Conservation (phyloP, 1,140 invertebrate genomes). For the Drosophila kurseongensis region DNA sequence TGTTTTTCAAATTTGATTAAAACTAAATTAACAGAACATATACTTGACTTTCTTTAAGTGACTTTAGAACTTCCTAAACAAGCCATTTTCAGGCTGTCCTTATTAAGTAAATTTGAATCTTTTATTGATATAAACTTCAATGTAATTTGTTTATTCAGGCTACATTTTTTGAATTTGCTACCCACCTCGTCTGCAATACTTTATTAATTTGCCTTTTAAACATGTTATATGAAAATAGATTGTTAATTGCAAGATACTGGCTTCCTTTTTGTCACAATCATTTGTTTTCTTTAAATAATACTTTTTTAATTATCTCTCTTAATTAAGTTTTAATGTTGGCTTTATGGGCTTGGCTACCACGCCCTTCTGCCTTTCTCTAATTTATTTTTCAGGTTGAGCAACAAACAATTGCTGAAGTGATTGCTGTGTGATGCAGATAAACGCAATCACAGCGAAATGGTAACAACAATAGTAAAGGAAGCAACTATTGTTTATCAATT, state of each 20-base stretch:
- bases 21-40: too few species aligned
- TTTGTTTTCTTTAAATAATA: conserved; percentile 17
- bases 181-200: conserved; percentile 2
- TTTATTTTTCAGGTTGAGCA: conserved; percentile 17
- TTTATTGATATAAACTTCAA: too few species aligned
- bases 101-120: too few species aligned
- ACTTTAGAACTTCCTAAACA: too few species aligned
- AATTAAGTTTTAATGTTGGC: conserved; percentile 18
- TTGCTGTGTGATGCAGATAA: conserved; percentile 41
- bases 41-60: too few species aligned
- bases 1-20: too few species aligned
- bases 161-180: not conserved
- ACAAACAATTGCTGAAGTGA: conserved; percentile 25
- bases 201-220: conserved; percentile 6
- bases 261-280: conserved; percentile 15
- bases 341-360: conserved; percentile 10
- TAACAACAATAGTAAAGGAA: conserved; percentile 15
- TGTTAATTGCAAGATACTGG: conserved; percentile 10
- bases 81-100: too few species aligned
- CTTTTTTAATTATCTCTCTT: not conserved
- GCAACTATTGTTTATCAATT: conserved; percentile 50
- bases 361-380: conserved; percentile 21
- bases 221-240: conserved; percentile 4
- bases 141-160: not conserved
- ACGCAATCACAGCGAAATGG: conserved; percentile 14